Evolutionary conservation across 2,797 vertebrate genomes (phyloP).

Genomic region (Molothrus ater): DNA sequence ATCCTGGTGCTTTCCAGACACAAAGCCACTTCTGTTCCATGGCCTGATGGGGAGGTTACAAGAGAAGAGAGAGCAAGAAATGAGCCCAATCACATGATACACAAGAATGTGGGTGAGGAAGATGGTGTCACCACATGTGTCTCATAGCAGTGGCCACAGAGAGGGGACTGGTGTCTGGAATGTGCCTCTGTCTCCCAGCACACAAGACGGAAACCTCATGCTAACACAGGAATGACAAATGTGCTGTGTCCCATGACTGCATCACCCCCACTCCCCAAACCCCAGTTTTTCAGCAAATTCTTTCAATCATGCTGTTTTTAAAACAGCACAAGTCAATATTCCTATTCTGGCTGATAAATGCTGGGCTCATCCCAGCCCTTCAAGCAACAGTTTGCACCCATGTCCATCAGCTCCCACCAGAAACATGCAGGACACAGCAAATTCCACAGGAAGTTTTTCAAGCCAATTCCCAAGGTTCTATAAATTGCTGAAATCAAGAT

Average conservation of each 20-base stretch:
- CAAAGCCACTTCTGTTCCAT: constrained; percentile 14
- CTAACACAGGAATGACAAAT: not conserved
- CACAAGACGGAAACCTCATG: not conserved
- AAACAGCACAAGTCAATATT: not conserved
- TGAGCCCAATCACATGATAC: not conserved
- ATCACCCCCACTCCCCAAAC: not conserved
- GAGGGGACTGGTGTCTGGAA: not conserved
- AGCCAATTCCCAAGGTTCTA: not conserved
- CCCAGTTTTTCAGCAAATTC: not conserved
- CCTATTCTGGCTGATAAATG: not conserved
- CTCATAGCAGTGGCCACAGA: not conserved
- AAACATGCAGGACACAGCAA: not conserved
- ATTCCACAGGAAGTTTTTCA: not conserved
- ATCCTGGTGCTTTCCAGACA: constrained; percentile 40
- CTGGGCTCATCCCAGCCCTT: not conserved
- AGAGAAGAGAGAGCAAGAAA: not conserved
- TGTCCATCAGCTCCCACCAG: not conserved
- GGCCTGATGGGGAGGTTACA: not conserved
- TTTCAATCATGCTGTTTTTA: not conserved
- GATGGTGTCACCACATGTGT: accelerated
- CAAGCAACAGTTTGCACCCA: not conserved
- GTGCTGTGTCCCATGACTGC: accelerated
- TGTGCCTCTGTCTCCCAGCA: not conserved
- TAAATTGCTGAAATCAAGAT: not conserved
- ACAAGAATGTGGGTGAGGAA: not conserved